Evolutionary conservation across 2,888 invertebrate genomes (phyloP), one percentile per base, ranked within the genome.

Genomic region (Sarcophaga variegata): DNA sequence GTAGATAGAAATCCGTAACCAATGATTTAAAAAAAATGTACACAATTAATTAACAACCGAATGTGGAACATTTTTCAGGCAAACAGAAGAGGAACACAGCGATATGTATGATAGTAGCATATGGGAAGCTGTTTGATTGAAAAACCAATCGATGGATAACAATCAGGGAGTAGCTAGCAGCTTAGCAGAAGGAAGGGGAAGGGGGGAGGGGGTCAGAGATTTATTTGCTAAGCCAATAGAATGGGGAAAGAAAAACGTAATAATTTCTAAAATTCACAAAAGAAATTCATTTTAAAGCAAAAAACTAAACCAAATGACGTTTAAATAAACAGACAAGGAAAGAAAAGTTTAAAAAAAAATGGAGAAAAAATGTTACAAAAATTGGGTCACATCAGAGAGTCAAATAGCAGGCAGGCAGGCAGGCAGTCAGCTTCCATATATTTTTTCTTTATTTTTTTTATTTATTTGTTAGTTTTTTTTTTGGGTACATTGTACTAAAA

Each of bases 341-440:
- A 70, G 22, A 20, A 67, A 8, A 81, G 69, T 17, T 4, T 0
- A 67, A 25, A 47, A 76, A 71, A 27, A 83, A 78, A 74, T 59
- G 8, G 11, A 78, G 37, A 37, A 37, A 37, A 37, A 37, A 37
- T 37, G 37, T 37, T 37, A 8, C 37, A 67, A 63, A 83, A 83
- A 79, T 83, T 79, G 59, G 83, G 83, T 83, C 83, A 83, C 78
- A 79, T 54, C 10, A 74, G 17, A 54, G 54, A 78, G 83, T 72
- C 49, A 67, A 78, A 64, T 37, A 76, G 64, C 71, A 77, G 27
- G 20, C 69, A 49, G 20, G 17, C 14, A 64, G 22, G 14, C 64
- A 64, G 17, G 25, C 64, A n/a, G n/a, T 60, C 64, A 66, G 54
- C 69, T 54, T 60, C 25, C 25, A 78, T 45, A 60, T 37, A 45